Evolutionary conservation across 92 coral and sea anemone genomes (phyloP), one percentile per base, ranked within the genome.

Genomic region (Meandrina meandrites): DNA sequence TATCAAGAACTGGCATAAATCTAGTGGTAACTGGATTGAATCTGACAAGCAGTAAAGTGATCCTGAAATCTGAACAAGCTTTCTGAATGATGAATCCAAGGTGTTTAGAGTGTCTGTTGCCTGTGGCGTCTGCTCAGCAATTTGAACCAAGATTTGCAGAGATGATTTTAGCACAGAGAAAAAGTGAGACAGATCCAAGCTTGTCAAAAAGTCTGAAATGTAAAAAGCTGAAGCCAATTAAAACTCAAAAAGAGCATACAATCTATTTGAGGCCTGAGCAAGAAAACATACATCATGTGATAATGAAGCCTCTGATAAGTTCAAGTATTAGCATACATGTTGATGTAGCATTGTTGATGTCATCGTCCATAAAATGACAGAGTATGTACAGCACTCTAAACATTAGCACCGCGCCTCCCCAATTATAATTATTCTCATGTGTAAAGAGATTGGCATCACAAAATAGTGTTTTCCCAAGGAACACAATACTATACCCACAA

Each of bases 1-100:
- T 58, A 93, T 90, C 47, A 93, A 75, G 72, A 91, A 80, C 83
- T 92, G 94, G 31, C 82, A 92, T 17, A 94, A n/a, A 32, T 93
- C 92, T 4, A 86, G 75, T 28, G 92, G 92, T 17, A 96, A 64
- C 42, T 90, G 78, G n/a, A 94, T 86, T 16, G 74, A 35, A 47
- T 90, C 91, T 51, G 96, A 90, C 24, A 85, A 72, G 69, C 81
- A 89, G 58, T 80, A 91, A 60, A 94, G 74, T 34, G 81, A 79
- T 75, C 91, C 93, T 16, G 90, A 88, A 1, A 93, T 66, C 69
- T 93, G 93, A 62, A 95, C 88, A 2, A 93, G 91, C 66, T 93
- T 93, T 60, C 71, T 83, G 67, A 87, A 91, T 6, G 86, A 51
- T 45, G 60, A 80, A 58, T 88, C 85, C 48, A 88, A 75, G 34